Evolutionary conservation across 2,113 vertebrate genomes (phyloP).

Genomic region (Myiagra hebetior): DNA sequence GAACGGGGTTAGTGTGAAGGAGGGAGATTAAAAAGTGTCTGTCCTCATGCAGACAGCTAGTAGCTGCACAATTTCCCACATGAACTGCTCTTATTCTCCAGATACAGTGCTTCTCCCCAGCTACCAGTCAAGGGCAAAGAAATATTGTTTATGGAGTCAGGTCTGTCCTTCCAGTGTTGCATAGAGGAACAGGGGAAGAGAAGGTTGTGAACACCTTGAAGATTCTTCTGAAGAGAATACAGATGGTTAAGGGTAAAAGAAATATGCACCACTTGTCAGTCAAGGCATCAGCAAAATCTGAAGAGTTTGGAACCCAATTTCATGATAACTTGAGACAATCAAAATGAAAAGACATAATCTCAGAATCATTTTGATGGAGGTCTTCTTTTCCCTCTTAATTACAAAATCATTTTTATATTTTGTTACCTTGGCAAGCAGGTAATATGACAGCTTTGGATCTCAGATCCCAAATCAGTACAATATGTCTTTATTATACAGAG

Average conservation of each 20-base stretch:
- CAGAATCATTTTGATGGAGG: background rate
- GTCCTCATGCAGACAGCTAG: background rate
- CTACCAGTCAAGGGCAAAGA: background rate
- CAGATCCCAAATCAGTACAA: background rate
- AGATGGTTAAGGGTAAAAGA: background rate
- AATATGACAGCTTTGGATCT: background rate
- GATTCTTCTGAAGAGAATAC: background rate
- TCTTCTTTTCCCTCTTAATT: background rate
- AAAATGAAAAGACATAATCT: background rate
- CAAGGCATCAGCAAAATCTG: background rate
- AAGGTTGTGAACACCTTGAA: background rate
- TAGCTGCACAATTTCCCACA: background rate
- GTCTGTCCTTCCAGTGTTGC: background rate
- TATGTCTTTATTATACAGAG: background rate
- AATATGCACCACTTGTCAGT: background rate
- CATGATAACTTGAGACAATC: background rate
- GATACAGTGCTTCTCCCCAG: background rate
- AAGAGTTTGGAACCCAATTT: background rate
- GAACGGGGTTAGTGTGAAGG: background rate
- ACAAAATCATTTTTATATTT: background rate
- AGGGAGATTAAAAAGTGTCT: background rate
- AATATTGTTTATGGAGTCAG: background rate
- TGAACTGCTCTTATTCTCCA: background rate
- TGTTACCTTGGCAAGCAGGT: background rate
- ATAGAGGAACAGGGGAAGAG: background rate